A percentile compares a stretch with the other conserved stretches of the same genome.
phyloP scores from a whole-genome alignment of 2,888 invertebrate species.

The Agapostemon virescens region DNA sequence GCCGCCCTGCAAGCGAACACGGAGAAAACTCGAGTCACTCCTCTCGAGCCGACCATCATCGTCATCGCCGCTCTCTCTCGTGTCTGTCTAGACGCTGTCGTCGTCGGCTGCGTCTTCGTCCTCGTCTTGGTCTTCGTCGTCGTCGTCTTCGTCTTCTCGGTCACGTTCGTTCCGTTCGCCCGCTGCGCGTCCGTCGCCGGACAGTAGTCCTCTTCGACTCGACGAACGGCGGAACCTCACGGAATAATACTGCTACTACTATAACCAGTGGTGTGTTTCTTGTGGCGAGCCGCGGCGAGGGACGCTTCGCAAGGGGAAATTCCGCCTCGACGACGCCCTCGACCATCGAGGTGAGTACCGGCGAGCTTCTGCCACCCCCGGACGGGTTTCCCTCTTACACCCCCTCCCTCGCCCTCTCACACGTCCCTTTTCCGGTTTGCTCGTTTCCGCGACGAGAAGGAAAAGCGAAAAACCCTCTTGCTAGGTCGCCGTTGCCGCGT shows the following conservation, averaged over 20 bases:
- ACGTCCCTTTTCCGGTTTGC: no score
- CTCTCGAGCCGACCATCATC: background rate
- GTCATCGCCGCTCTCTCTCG: constrained; percentile 28
- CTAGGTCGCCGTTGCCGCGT: background rate
- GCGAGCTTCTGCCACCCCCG: constrained; percentile 1
- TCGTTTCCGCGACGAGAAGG: background rate
- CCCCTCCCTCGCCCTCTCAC: no score
- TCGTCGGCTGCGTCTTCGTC: constrained; percentile 16
- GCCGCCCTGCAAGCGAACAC: background rate
- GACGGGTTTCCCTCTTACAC: constrained; percentile 11
- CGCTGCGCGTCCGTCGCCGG: no score
- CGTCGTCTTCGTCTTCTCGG: background rate
- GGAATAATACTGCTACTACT: constrained; percentile 15
- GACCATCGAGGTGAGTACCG: constrained; percentile 54
- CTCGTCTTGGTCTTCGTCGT: no score
- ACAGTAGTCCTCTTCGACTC: no score
- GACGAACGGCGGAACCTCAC: constrained; percentile 14
- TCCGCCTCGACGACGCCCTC: constrained; percentile 54
- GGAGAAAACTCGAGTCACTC: constrained; percentile 6
- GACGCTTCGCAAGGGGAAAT: constrained; percentile 32
- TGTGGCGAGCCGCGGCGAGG: constrained; percentile 38
- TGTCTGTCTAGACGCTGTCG: constrained; percentile 49
- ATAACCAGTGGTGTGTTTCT: constrained; percentile 50
- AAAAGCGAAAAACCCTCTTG: no score
- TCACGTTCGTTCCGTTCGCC: no score